Evolutionary conservation across 2,113 vertebrate species (phyloP).

Genomic region (Hiodon tergisus): DNA sequence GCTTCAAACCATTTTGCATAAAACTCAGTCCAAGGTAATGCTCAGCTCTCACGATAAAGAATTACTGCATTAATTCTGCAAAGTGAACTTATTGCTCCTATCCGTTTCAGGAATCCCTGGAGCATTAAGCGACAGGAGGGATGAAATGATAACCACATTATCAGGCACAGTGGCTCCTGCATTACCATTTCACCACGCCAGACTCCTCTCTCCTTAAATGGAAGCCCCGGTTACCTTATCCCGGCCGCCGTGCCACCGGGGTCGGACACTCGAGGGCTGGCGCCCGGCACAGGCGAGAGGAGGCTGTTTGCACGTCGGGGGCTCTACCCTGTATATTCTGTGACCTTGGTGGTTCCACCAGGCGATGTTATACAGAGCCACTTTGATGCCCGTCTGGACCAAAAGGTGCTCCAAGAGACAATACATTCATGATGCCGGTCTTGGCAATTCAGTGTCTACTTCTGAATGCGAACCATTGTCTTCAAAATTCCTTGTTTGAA

Average conservation of each 20-base stretch:
- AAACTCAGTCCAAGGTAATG: constrained; percentile 98
- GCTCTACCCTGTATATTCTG: background rate
- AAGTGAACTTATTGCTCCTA: constrained; percentile 98
- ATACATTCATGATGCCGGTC: too few species aligned
- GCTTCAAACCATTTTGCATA: constrained; percentile 98
- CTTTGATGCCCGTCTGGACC: background rate
- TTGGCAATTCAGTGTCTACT: too few species aligned
- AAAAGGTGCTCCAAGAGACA: too few species aligned
- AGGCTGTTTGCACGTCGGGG: background rate
- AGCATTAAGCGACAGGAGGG: constrained; percentile 88
- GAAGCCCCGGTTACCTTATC: background rate
- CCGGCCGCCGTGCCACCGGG: too few species aligned
- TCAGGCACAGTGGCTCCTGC: constrained; percentile 75
- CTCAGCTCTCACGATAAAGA: constrained; percentile 93
- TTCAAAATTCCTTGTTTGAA: too few species aligned
- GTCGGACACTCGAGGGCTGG: too few species aligned
- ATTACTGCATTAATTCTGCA: constrained; percentile 99
- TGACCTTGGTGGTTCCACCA: background rate
- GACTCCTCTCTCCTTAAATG: constrained; percentile 22
- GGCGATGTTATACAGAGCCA: background rate
- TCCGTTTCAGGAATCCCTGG: constrained; percentile 92
- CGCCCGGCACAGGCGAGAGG: background rate
- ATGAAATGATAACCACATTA: constrained; percentile 87
- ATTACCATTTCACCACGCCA: constrained; percentile 77
- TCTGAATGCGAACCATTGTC: too few species aligned